Base-by-base conservation (phyloP, 2,888 invertebrate species). In the Pollenia griseotomentosa region DNA sequence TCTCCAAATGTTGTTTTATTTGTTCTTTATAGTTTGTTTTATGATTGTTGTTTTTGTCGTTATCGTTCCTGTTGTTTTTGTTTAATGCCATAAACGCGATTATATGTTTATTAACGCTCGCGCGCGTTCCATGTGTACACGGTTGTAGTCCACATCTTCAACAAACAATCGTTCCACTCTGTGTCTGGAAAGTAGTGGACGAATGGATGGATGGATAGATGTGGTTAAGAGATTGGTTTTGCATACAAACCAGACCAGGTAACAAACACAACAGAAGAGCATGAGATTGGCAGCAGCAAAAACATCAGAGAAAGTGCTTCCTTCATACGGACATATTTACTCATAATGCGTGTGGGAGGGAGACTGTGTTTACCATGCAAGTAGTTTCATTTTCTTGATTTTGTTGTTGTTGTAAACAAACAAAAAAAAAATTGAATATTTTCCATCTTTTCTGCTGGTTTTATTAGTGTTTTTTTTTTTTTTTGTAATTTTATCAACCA, bases 31-130 rank as follows among this genome's bases (percentile, higher is more conserved):
- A 68, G 12, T 19, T 33, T 48, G 19, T 61, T 75, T 68, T 83
- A 44, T 83, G 59, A 44, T 51, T 65, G 19, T 61, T 48, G 42
- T 33, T 71, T 11, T 42, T 68, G 33, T 11, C 57, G 42, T 51
- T 33, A 12, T 14, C 59, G 68, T 19, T 65, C 46, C 40, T 83
- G 59, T 68, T 75, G 55, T 66, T 74, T 66, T 57, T 74, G 19
- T 48, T 75, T 53, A 40, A 71, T 81, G 80, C 63, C 81, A 84
- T 63, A 84, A 78, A 73, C 53, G 61, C 73, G 73, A 51, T 81
- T 84, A 87, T 84, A 77, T 77, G 84, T 87, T 87, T 81, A 87
- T 87, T 84, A 87, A 77, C 65, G 73, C 75, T 44, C 73, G 53
- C 73, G 59, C 70, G 75, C 65, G n/a, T 74, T 65, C 57, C 65